Base-by-base conservation (phyloP, 1,140 invertebrate species). In the Zaprionus kolodkinae region DNA sequence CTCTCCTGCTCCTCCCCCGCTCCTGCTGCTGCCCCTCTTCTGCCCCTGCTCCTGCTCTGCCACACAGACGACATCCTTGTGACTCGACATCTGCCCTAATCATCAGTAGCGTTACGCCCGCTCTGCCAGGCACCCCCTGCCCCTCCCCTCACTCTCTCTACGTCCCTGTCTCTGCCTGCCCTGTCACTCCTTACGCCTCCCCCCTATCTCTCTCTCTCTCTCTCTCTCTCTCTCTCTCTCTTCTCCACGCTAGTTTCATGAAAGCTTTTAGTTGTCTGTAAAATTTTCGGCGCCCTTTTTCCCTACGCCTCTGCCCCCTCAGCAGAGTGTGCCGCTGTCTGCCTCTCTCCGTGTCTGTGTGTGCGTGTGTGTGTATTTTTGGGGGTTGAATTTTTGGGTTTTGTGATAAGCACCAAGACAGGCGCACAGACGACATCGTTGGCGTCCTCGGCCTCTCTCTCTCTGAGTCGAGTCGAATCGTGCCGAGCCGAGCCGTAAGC, bases 251-350 rank as follows among this genome's bases (percentile, higher is more conserved):
- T 89, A 89, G 85, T 85, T 89, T 85, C 85, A 76, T 89, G 86
- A 89, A 89, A 89, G 85, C 85, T 88, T 88, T 88, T 89, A 81
- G 85, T 89, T 89, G 85, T 89, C 85, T 89, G 78, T 67, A 75
- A 73, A 89, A 85, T 85, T 88, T 87, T 88, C 71, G 84, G 73
- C 72, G 80, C 79, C 76, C 84, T 85, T 69, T 88, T 69, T 61
- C 30, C 67, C 66, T 30, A 6, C 54, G 36, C n/a, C 11, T 45
- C 38, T 43, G 12, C 7, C 21, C 21, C 21, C 21, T 21, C 21
- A 21, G 21, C 21, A 21, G 21, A 21, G 21, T 21, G 21, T 21
- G 54, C 27, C 27, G 57, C 50, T 43, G 61, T 72, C 40, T 64
- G 62, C 48, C 35, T 2, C 9, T 60, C 59, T 43, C 9, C 36